These are phyloP conservation scores for Gracilinanus agilis DNA, from an alignment of 2,113 vertebrate species.

Conservation along the genomic window DNA sequence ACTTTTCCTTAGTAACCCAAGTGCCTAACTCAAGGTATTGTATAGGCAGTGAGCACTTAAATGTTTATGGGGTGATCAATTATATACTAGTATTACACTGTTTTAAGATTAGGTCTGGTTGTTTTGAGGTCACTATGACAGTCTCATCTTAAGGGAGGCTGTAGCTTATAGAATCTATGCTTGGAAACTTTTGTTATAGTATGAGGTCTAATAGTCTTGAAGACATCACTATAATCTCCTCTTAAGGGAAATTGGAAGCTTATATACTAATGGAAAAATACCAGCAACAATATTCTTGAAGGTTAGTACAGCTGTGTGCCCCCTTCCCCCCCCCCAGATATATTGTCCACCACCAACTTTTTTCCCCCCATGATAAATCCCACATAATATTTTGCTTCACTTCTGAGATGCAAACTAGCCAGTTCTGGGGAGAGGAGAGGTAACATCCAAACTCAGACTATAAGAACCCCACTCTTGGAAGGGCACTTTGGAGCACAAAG, in stretches of 20 bases:
- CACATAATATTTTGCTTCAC: background rate
- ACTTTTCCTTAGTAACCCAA: background rate
- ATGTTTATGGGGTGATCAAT: background rate
- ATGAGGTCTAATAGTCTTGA: background rate
- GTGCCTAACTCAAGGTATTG: background rate
- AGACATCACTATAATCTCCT: background rate
- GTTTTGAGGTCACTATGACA: background rate
- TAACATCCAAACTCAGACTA: background rate
- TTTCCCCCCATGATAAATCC: background rate
- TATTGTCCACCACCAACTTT: background rate
- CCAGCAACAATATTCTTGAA: background rate
- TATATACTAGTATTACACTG: background rate
- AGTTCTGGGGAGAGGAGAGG: background rate
- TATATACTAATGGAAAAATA: background rate
- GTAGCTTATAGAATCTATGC: background rate
- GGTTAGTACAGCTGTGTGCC: background rate
- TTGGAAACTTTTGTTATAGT: background rate
- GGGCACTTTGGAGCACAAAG: background rate
- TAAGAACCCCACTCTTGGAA: background rate
- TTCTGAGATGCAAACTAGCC: background rate
- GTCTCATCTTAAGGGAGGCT: background rate
- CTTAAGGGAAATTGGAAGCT: background rate
- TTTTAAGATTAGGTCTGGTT: background rate
- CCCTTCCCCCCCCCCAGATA: background rate
- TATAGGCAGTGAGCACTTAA: background rate